Conservation (phyloP, 2,113 vertebrate genomes). For the Festucalex cinctus region DNA sequence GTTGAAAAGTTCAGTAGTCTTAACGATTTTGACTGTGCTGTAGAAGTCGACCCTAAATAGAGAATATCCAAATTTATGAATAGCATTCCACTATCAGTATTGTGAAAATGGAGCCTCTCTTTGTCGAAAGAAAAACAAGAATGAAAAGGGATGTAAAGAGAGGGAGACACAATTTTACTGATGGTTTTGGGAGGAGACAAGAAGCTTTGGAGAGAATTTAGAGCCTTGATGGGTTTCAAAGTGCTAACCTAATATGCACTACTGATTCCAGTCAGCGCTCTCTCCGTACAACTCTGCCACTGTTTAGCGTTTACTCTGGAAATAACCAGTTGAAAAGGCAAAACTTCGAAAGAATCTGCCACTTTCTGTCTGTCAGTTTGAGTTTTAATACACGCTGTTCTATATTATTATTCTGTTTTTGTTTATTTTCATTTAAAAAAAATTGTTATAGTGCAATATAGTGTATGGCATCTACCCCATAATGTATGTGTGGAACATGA, state of each 20-base stretch:
- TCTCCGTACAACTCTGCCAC: conserved; percentile 8
- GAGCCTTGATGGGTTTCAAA: conserved; percentile 39
- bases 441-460: too few relatives aligned
- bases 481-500: too few relatives aligned
- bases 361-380: not conserved
- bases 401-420: too few relatives aligned
- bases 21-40: not conserved
- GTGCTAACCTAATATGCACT: conserved; percentile 50
- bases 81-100: conserved; percentile 36
- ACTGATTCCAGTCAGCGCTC: conserved; percentile 36
- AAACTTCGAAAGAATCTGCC: conserved; percentile 5
- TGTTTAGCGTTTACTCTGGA: conserved; percentile 39
- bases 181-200: conserved; percentile 22
- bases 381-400: too few relatives aligned
- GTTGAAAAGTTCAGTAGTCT: not conserved
- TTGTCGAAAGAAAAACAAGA: conserved; percentile 33
- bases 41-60: conserved; percentile 5
- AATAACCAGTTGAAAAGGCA: conserved; percentile 6
- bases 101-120: conserved; percentile 19
- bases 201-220: conserved; percentile 24
- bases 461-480: too few relatives aligned
- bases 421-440: too few relatives aligned
- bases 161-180: conserved; percentile 31
- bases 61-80: conserved; percentile 22
- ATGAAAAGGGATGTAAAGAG: conserved; percentile 38